Evolutionary conservation across 2,888 invertebrate species (phyloP).

Genomic region (Anodontia alba): DNA sequence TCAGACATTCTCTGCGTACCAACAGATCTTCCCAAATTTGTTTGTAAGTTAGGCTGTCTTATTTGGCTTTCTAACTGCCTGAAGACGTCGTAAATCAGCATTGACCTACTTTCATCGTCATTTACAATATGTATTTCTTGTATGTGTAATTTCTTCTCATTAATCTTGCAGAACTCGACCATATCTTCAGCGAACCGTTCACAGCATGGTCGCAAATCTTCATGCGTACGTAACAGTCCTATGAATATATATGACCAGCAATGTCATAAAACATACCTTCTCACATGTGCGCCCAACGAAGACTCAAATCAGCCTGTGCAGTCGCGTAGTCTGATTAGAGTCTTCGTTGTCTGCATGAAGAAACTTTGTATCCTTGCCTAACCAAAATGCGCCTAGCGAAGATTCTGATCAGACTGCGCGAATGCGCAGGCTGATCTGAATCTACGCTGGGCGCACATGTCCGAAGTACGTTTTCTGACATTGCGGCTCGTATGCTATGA

Average conservation of each 20-base stretch:
- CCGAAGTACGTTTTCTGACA: too few species aligned
- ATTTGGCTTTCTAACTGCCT: neutral
- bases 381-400: too few species aligned
- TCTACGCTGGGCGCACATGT: too few species aligned
- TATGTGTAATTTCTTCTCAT: neutral
- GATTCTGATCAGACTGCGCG: too few species aligned
- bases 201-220: neutral
- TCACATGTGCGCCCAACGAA: neutral
- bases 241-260: too few species aligned
- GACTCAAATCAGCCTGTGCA: too few species aligned
- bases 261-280: too few species aligned
- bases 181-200: neutral
- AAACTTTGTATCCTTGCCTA: too few species aligned
- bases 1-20: neutral
- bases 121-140: constrained; percentile 55
- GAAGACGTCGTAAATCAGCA: neutral
- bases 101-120: constrained; percentile 20
- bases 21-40: neutral
- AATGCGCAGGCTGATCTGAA: too few species aligned
- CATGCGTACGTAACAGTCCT: neutral
- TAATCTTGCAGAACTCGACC: neutral
- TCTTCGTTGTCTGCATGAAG: too few species aligned
- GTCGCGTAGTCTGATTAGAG: too few species aligned
- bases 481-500: too few species aligned
- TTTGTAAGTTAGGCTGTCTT: neutral